phyloP scores from a whole-genome alignment of 2,888 invertebrate species.

The Cepaea hortensis region DNA sequence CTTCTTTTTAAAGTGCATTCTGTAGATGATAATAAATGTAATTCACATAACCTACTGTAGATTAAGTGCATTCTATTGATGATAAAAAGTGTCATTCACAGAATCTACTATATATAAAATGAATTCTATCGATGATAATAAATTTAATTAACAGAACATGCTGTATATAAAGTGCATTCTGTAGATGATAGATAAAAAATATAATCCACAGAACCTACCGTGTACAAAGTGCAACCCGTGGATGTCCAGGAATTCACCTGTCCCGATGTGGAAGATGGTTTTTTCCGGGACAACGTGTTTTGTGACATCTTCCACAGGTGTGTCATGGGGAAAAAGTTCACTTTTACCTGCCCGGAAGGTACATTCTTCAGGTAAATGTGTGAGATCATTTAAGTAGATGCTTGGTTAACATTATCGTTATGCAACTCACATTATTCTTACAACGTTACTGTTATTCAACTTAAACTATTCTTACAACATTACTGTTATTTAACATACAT shows the following conservation, averaged over 20 bases:
- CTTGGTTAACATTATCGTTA: background rate
- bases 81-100: background rate
- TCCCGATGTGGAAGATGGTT: constrained; percentile 42
- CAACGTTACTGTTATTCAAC: no score
- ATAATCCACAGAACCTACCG: background rate
- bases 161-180: background rate
- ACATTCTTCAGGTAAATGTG: constrained; percentile 48
- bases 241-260: constrained; percentile 41
- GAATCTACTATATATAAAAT: background rate
- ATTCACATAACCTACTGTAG: background rate
- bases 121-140: background rate
- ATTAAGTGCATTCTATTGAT: background rate
- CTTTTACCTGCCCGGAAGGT: constrained; percentile 50
- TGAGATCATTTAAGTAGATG: no score
- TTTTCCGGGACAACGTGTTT: constrained; percentile 43
- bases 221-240: background rate
- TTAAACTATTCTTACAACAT: no score
- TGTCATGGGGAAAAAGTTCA: constrained; percentile 44
- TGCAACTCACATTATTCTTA: background rate
- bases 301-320: constrained; percentile 51
- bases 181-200: background rate
- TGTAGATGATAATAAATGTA: background rate
- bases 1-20: no score
- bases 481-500: no score
- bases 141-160: background rate